A percentile compares a stretch with the other conserved stretches of the same genome.
Evolutionary conservation across 2,888 invertebrate genomes (phyloP).

Genomic region (Drosophila paracracens): DNA sequence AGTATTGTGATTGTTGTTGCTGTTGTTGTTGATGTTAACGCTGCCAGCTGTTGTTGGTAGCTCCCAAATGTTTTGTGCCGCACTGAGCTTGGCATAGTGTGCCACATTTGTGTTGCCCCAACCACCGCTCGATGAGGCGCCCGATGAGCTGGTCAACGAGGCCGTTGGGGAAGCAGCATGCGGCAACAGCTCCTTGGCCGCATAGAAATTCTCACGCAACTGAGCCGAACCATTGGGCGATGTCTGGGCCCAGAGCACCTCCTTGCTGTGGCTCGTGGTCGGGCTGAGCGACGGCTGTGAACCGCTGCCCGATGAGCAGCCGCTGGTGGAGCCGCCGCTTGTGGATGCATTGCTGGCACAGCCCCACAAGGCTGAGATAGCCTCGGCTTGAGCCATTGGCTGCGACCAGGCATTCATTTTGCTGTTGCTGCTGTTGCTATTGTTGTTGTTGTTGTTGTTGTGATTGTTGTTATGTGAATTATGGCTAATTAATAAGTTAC

Average conservation of each 20-base stretch:
- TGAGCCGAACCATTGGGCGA: slow-evolving; percentile 74
- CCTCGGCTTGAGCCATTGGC: slow-evolving; percentile 63
- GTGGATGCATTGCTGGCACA: slow-evolving; percentile 73
- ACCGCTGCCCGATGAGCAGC: slow-evolving; percentile 79
- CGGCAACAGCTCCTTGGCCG: slow-evolving; percentile 48
- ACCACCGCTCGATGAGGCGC: slow-evolving; percentile 66
- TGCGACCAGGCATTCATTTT: slow-evolving; percentile 53
- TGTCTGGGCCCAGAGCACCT: slow-evolving; percentile 84
- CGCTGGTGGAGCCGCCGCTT: slow-evolving; percentile 67
- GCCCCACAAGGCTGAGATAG: slow-evolving; percentile 83
- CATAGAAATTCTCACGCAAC: slow-evolving; percentile 62
- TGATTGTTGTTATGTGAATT: slow-evolving; percentile 71
- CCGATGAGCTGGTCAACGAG: slow-evolving; percentile 73
- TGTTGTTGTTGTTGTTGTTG: slow-evolving; percentile 55
- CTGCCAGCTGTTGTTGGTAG: slow-evolving; percentile 42
- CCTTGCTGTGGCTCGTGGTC: slow-evolving; percentile 84
- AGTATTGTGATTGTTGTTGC: slow-evolving; percentile 35
- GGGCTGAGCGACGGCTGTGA: slow-evolving; percentile 84
- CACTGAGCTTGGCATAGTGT: slow-evolving; percentile 77
- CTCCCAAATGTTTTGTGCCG: slow-evolving; percentile 82
- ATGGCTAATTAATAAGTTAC: slow-evolving; percentile 83
- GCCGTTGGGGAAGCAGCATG: slow-evolving; percentile 79
- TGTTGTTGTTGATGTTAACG: slow-evolving; percentile 52
- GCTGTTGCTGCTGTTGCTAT: slow-evolving; percentile 39
- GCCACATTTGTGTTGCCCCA: slow-evolving; percentile 32